These are phyloP conservation scores for Lepus europaeus DNA, from an alignment of 2,113 vertebrate genomes.

Conservation along the genomic window DNA sequence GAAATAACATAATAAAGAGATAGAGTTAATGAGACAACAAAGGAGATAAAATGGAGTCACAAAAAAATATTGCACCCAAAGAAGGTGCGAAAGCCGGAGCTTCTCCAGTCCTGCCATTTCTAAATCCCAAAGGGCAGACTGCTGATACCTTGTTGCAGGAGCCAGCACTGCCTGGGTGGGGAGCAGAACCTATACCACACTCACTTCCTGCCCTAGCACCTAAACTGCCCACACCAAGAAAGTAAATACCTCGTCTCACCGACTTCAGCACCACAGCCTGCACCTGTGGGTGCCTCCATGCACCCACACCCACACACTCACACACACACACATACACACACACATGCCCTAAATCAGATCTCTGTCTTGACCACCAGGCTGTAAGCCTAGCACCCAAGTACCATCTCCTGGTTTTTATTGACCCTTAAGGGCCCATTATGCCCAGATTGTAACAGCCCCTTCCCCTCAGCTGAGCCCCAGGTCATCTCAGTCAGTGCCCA, in stretches of 20 bases:
- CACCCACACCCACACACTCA: too few species aligned
- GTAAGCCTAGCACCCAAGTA: not conserved
- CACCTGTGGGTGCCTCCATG: too few species aligned
- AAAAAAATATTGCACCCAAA: not conserved
- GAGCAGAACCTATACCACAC: not conserved
- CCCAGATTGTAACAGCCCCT: not conserved
- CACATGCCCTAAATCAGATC: not conserved
- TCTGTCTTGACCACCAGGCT: not conserved
- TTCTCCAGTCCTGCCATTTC: not conserved
- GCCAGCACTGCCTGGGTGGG: not conserved
- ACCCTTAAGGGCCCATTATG: not conserved
- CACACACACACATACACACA: too few species aligned
- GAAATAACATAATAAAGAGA: not conserved
- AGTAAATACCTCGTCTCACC: not conserved
- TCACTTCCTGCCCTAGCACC: not conserved
- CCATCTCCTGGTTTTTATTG: not conserved
- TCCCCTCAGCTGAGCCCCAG: not conserved
- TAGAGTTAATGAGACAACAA: too few species aligned
- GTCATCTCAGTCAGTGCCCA: not conserved
- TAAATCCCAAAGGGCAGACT: not conserved
- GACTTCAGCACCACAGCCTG: fast-evolving
- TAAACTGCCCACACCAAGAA: not conserved
- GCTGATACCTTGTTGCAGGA: not conserved
- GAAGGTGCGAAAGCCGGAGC: not conserved
- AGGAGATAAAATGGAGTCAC: too few species aligned